Evolutionary conservation across 2,113 vertebrate species (phyloP), one percentile per base, ranked within the genome.

Genomic region (Setophaga kirtlandii): DNA sequence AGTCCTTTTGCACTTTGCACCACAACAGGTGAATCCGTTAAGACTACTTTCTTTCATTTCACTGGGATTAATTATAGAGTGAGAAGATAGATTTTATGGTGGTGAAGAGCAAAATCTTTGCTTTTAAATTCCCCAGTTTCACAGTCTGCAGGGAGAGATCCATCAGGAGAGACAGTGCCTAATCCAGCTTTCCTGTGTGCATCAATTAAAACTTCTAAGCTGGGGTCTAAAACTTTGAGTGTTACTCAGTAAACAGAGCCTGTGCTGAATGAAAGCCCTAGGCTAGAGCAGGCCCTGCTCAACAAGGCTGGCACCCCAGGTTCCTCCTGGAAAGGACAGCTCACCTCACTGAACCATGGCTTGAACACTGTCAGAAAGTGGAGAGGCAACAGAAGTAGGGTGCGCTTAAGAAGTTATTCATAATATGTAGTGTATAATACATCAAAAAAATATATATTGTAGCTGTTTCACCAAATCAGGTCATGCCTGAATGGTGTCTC

Each of bases 21-120:
- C 56, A 28, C 85, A 81, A 73, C 68, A 92, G 89, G 87, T 94
- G 90, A 91, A 86, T 87, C 88, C 0, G 3, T 91, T 64, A 53
- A 49, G 67, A 74, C 59, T 86, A 68, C 76, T 76, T 76, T 78
- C 53, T 74, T 92, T 93, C n/a, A 86, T 96, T 94, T 96, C 96
- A 63, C 44, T 93, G 95, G 95, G 96, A 97, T 93, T 97, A 96
- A 97, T 97, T 97, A 96, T 2, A 76, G 89, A 75, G 75, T 17
- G 49, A 68, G 62, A 79, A 91, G 67, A 69, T 63, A 19, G 9
- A 37, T 73, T 87, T 95, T 56, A 49, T 41, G 62, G 83, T 37
- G 47, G 74, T 31, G 28, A 91, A 59, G 81, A 90, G 65, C 75
- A 93, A 82, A 82, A 73, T 78, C 86, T 83, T 87, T 82, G 80